These are phyloP conservation scores for Diadophis punctatus DNA, from an alignment of 2,113 vertebrate species.

Conservation along the genomic window DNA sequence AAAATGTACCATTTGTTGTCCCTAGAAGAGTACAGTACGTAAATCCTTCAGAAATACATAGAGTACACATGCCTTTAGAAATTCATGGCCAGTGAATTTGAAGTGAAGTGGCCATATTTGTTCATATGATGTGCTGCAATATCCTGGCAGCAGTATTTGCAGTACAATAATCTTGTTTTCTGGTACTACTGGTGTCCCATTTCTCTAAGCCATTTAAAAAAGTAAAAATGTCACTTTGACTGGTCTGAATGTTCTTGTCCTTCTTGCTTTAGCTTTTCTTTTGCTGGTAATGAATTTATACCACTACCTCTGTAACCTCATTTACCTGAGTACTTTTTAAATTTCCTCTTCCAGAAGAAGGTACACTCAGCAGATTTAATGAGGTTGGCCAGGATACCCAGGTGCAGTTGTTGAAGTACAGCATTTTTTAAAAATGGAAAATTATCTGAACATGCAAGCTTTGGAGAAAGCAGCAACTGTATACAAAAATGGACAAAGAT, in stretches of 20 bases:
- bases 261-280: not conserved
- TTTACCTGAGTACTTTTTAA: not conserved
- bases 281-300: not conserved
- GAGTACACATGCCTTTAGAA: not conserved
- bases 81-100: not conserved
- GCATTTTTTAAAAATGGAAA: not conserved
- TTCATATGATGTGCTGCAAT: not conserved
- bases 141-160: not conserved
- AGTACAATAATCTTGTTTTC: not conserved
- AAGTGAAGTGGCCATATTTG: too few relatives aligned
- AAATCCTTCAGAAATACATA: not conserved
- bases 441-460: not conserved
- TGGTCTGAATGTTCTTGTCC: not conserved
- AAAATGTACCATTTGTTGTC: not conserved
- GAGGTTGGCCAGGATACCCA: not conserved
- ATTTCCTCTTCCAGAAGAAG: not conserved
- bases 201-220: not conserved
- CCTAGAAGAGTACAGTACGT: not conserved
- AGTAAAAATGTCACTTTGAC: not conserved
- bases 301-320: not conserved
- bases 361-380: conserved; percentile 20
- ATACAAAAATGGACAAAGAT: not conserved
- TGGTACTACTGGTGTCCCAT: not conserved
- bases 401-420: conserved; percentile 7
- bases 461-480: not conserved